These are phyloP conservation scores for Melanotaenia parkinsoni DNA, from an alignment of 2,797 vertebrate genomes.

Conservation along the genomic window DNA sequence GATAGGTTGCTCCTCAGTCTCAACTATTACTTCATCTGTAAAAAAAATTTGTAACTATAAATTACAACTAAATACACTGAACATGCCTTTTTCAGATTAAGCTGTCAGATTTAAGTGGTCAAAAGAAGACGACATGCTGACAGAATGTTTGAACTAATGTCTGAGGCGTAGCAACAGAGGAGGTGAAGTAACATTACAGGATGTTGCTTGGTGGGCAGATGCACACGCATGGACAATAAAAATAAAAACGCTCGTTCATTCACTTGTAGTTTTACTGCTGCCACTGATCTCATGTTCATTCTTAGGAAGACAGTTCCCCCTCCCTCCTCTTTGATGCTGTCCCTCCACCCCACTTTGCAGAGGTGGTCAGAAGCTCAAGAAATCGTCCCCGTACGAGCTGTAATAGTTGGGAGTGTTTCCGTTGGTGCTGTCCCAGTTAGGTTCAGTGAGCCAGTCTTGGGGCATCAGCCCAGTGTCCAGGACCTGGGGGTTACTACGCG, in stretches of 20 bases:
- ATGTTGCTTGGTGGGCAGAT: neutral
- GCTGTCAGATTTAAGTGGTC: conserved; percentile 29
- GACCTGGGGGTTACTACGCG: conserved; percentile 92
- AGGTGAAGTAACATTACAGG: neutral
- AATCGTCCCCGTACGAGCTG: conserved; percentile 65
- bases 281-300: conserved; percentile 6
- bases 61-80: conserved; percentile 55
- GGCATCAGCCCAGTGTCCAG: conserved; percentile 90
- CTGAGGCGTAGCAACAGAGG: conserved; percentile 20
- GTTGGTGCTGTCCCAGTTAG: conserved; percentile 83
- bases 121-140: conserved; percentile 19
- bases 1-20: conserved; percentile 23
- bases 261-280: neutral
- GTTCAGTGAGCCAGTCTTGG: conserved; percentile 84
- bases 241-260: neutral
- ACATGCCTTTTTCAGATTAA: conserved; percentile 56
- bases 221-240: neutral
- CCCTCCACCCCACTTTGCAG: conserved; percentile 6
- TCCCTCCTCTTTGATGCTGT: neutral
- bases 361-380: conserved; percentile 84
- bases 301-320: conserved; percentile 8
- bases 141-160: conserved; percentile 1
- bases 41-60: conserved; percentile 52
- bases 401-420: conserved; percentile 35
- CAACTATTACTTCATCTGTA: conserved; percentile 32